Conservation (phyloP, 2,797 vertebrate genomes). For the Percopsis omiscomaycus region DNA sequence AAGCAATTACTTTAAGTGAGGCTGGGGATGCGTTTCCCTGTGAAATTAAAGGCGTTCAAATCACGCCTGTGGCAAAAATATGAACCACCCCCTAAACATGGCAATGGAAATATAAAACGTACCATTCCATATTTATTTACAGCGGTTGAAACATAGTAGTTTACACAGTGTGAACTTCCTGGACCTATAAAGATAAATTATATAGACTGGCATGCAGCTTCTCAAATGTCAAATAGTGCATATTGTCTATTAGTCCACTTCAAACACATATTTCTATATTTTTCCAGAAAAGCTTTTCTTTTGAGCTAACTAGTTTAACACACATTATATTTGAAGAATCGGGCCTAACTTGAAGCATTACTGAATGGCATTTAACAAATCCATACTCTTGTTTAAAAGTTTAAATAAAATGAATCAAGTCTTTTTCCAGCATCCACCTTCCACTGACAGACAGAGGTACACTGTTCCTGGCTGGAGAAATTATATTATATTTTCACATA, state of each 20-base stretch:
- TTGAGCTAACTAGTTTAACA: too few species aligned
- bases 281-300: too few species aligned
- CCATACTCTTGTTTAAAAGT: not conserved
- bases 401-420: too few species aligned
- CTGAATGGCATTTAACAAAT: not conserved
- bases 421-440: too few species aligned
- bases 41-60: conserved; percentile 52
- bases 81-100: conserved; percentile 50
- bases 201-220: not conserved
- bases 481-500: too few species aligned
- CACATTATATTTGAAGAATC: not conserved
- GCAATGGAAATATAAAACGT: conserved; percentile 57
- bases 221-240: not conserved
- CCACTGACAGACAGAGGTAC: conserved; percentile 17
- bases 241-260: too few species aligned
- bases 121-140: conserved; percentile 58
- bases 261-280: too few species aligned
- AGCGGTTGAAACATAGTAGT: conserved; percentile 19
- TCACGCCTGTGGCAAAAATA: conserved; percentile 48
- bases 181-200: conserved; percentile 20
- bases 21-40: conserved; percentile 35
- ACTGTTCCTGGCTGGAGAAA: conserved; percentile 30
- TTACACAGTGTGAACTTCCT: conserved; percentile 29
- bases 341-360: not conserved
- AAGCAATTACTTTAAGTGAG: conserved; percentile 52